These are phyloP conservation scores for Oryzias sinensis DNA, from an alignment of 2,797 vertebrate genomes.

Conservation along the genomic window DNA sequence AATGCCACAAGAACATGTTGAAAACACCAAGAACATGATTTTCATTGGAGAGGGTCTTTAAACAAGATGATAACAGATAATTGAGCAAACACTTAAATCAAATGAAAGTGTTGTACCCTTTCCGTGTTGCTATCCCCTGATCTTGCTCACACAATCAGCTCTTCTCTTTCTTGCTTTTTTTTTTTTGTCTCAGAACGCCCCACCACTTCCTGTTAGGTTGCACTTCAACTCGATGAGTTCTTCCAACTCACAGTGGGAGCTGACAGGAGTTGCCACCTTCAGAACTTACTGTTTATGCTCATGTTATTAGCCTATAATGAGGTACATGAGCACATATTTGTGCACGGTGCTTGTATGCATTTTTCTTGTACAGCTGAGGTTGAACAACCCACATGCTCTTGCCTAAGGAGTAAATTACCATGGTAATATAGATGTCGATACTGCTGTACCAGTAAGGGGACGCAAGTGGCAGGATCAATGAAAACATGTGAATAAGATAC, in stretches of 20 bases:
- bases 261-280: slow-evolving; percentile 58
- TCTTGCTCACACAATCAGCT: slow-evolving; percentile 70
- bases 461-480: slow-evolving; percentile 71
- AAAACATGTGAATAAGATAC: slow-evolving; percentile 65
- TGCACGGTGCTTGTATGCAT: slow-evolving; percentile 28
- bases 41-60: no score
- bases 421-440: slow-evolving; percentile 77
- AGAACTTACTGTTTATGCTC: slow-evolving; percentile 60
- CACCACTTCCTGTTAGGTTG: slow-evolving; percentile 75
- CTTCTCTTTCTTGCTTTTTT: slow-evolving; percentile 52
- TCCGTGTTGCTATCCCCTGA: slow-evolving; percentile 64
- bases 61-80: no score
- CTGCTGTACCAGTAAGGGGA: slow-evolving; percentile 61
- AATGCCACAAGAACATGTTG: no score
- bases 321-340: slow-evolving; percentile 18
- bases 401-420: slow-evolving; percentile 71
- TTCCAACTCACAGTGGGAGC: slow-evolving; percentile 52
- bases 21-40: no score
- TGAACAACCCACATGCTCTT: slow-evolving; percentile 44
- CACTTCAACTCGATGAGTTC: slow-evolving; percentile 61
- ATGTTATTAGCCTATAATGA: slow-evolving; percentile 67
- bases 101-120: slow-evolving; percentile 71
- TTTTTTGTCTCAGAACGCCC: slow-evolving; percentile 66
- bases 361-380: slow-evolving; percentile 31
- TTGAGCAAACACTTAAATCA: slow-evolving; percentile 76